A percentile compares a stretch with the other conserved stretches of the same genome.
phyloP scores from a whole-genome alignment of 2,113 vertebrate species.

The Todiramphus chloris region DNA sequence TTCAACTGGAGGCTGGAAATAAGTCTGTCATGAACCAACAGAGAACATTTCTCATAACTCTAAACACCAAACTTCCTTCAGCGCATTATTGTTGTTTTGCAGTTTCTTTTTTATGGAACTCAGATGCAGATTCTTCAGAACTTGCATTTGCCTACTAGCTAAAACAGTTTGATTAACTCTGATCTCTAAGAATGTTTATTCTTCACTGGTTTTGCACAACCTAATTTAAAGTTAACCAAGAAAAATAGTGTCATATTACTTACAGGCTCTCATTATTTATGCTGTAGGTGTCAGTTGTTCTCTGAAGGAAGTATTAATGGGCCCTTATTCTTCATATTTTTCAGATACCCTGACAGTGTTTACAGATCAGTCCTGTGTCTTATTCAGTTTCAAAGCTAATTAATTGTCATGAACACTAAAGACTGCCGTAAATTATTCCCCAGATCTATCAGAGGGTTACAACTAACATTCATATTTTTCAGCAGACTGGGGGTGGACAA shows the following conservation, averaged over 20 bases:
- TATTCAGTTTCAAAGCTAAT: constrained; percentile 37
- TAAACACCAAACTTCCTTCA: neutral
- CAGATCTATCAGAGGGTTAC: neutral
- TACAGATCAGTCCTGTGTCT: neutral
- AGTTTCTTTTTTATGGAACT: neutral
- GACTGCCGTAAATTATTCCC: neutral
- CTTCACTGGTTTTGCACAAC: neutral
- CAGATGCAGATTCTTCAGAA: neutral
- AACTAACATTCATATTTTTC: neutral
- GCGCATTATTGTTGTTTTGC: neutral
- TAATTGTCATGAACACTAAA: neutral
- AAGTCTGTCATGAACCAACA: neutral
- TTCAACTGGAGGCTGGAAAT: neutral
- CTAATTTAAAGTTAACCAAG: neutral
- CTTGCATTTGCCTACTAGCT: neutral
- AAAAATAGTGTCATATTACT: neutral
- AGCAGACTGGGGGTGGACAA: neutral
- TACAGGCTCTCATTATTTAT: constrained; percentile 23
- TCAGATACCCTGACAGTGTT: constrained; percentile 1
- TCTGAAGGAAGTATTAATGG: constrained; percentile 43
- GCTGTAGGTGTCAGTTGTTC: constrained; percentile 6
- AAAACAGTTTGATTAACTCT: neutral
- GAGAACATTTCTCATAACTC: neutral
- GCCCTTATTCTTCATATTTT: constrained; percentile 32
- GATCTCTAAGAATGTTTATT: neutral